Evolutionary conservation across 1,140 invertebrate genomes (phyloP).

Genomic region (Lucilia cuprina): DNA sequence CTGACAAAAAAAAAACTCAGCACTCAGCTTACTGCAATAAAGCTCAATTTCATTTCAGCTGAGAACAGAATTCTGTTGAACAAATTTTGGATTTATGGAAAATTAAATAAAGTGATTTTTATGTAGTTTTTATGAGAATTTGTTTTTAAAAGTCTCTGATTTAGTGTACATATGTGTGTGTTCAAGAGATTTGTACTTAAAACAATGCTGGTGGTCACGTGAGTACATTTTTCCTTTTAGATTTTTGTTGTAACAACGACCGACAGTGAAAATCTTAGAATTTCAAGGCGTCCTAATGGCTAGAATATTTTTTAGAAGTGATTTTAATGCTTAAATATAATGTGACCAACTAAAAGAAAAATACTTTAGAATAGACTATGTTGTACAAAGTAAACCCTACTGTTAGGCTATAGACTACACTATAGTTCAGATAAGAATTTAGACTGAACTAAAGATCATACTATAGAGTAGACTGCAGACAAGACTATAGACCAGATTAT

Average conservation of each 20-base stretch:
- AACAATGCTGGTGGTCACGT: constrained; percentile 18
- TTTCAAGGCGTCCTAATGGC: constrained; percentile 20
- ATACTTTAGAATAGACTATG: no score
- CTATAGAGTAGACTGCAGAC: no score
- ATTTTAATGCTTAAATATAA: not conserved
- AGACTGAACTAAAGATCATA: no score
- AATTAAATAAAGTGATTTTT: not conserved
- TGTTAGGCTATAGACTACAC: no score
- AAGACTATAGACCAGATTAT: no score
- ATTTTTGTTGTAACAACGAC: not conserved
- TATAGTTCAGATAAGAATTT: no score
- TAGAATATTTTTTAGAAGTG: not conserved
- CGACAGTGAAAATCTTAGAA: not conserved
- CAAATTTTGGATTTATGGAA: not conserved
- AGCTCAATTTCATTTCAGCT: not conserved
- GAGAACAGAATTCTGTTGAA: not conserved
- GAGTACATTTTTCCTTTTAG: not conserved
- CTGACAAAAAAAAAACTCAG: not conserved
- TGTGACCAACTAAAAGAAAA: not conserved
- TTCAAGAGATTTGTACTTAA: constrained; percentile 8
- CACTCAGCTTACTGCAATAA: not conserved
- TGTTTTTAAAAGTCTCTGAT: not conserved
- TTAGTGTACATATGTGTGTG: not conserved
- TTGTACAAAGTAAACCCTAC: no score
- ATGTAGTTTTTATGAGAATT: not conserved